phyloP scores from a whole-genome alignment of 2,797 vertebrate species.

The Hydrophis major region DNA sequence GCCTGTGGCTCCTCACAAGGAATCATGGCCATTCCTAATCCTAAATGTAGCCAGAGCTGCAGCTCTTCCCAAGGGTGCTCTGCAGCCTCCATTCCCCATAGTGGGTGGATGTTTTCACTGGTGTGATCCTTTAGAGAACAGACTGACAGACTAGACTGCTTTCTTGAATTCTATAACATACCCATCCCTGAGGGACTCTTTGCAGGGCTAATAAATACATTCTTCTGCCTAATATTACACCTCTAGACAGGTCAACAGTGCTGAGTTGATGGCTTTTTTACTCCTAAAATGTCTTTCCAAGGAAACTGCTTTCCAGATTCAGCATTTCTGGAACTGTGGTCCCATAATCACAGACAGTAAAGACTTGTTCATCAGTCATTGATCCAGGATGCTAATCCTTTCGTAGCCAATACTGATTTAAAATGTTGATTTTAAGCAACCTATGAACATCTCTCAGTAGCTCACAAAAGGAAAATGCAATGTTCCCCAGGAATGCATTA shows the following conservation, averaged over 20 bases:
- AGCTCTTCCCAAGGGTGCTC: background rate
- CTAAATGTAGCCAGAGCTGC: conserved; percentile 1
- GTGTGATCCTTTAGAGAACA: conserved; percentile 17
- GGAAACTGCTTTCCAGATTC: conserved; percentile 66
- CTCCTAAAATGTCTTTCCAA: conserved; percentile 62
- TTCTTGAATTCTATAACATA: conserved; percentile 13
- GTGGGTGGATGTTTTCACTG: conserved; percentile 2
- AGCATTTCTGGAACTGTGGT: conserved; percentile 60
- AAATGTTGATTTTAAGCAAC: conserved; percentile 2
- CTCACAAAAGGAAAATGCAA: background rate
- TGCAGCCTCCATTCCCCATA: background rate
- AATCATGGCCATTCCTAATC: background rate
- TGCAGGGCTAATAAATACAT: conserved; percentile 25
- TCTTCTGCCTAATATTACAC: conserved; percentile 23
- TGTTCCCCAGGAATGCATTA: background rate
- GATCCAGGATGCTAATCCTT: conserved; percentile 47
- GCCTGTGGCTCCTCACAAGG: background rate
- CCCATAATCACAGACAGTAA: conserved; percentile 63
- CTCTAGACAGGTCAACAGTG: conserved; percentile 38
- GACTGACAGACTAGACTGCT: conserved; percentile 17
- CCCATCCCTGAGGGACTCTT: background rate
- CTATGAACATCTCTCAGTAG: background rate
- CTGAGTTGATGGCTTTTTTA: conserved; percentile 44
- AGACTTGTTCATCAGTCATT: conserved; percentile 55
- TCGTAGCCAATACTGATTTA: conserved; percentile 18